These are phyloP conservation scores for Aphaenogaster floridana DNA, from an alignment of 1,140 invertebrate genomes.

Conservation along the genomic window DNA sequence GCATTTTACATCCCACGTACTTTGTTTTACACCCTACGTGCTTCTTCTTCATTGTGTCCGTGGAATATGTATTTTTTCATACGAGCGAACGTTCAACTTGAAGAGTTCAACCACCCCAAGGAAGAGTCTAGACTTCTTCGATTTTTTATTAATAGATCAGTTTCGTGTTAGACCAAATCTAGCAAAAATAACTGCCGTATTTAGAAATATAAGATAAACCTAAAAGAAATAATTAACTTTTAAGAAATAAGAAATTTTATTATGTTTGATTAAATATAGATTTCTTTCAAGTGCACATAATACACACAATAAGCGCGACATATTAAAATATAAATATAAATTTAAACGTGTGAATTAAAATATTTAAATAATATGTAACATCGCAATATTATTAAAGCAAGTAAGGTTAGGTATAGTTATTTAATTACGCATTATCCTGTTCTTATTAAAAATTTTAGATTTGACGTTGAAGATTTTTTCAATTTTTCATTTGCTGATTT, in stretches of 20 bases:
- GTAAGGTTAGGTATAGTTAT: too few species aligned
- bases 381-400: too few species aligned
- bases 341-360: too few species aligned
- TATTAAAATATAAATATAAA: too few species aligned
- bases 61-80: background rate
- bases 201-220: background rate
- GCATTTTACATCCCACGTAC: background rate
- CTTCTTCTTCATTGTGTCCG: slow-evolving; percentile 5
- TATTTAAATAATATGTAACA: too few species aligned
- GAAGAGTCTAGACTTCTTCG: background rate
- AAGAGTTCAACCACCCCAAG: background rate
- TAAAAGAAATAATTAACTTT: background rate
- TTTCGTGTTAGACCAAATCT: background rate
- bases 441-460: too few species aligned
- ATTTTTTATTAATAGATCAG: background rate
- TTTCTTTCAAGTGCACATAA: too few species aligned
- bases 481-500: too few species aligned
- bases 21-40: slow-evolving; percentile 27
- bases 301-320: too few species aligned
- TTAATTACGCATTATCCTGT: too few species aligned
- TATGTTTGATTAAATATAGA: background rate
- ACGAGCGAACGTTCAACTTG: background rate
- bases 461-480: too few species aligned
- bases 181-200: background rate
- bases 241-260: background rate